A percentile compares a stretch with the other conserved stretches of the same genome.
phyloP scores from a whole-genome alignment of 2,113 vertebrate genomes.

The Fulica atra region DNA sequence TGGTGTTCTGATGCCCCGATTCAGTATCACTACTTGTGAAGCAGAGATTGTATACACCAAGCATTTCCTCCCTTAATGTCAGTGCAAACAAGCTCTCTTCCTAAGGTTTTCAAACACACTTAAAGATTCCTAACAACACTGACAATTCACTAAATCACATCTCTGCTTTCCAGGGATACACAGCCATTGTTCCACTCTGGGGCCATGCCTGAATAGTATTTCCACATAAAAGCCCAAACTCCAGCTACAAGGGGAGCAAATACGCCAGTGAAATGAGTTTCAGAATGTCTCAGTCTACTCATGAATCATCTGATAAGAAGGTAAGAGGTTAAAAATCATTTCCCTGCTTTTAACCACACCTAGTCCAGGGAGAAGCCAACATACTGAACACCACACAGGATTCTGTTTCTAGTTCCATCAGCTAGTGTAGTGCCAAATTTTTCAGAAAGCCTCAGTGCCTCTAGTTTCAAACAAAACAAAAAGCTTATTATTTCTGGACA shows the following conservation, averaged over 20 bases:
- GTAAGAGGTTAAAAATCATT: neutral
- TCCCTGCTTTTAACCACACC: neutral
- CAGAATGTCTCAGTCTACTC: neutral
- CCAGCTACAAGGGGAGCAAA: neutral
- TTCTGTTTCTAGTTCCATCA: neutral
- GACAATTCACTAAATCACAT: neutral
- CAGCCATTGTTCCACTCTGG: neutral
- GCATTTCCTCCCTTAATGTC: neutral
- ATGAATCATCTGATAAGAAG: neutral
- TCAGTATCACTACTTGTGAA: neutral
- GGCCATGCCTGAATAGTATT: neutral
- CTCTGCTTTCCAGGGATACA: neutral
- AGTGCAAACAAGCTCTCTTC: neutral
- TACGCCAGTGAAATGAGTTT: neutral
- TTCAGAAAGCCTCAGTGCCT: neutral
- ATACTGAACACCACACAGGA: neutral
- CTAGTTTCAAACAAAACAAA: neutral
- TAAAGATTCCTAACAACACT: neutral
- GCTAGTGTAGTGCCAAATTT: neutral
- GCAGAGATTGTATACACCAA: neutral
- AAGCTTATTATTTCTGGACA: neutral
- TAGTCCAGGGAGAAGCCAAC: neutral
- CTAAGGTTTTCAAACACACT: neutral
- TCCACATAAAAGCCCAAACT: neutral
- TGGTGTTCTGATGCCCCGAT: neutral